Conservation (phyloP, 2,113 vertebrate genomes). For the Otus sunia region DNA sequence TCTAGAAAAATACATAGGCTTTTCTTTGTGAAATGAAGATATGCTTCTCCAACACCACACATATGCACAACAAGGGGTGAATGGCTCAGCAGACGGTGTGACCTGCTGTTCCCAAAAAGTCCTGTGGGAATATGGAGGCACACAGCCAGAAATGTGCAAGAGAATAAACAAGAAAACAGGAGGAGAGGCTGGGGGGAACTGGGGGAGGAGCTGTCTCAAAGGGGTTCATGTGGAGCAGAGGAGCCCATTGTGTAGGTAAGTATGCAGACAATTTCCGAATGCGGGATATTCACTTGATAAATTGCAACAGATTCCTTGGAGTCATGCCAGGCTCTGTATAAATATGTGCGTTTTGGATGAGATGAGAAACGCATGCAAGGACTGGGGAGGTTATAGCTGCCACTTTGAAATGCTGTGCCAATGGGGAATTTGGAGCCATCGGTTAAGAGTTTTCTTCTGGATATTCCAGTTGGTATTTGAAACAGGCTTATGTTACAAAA, state of each 20-base stretch:
- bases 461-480: background rate
- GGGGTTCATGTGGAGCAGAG: background rate
- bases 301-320: background rate
- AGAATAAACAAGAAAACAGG: background rate
- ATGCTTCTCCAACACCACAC: background rate
- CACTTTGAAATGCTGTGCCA: fast-evolving
- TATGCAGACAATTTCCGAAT: background rate
- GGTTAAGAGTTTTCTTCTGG: background rate
- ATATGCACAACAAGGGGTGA: background rate
- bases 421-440: background rate
- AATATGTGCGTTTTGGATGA: fast-evolving
- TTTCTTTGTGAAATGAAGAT: background rate
- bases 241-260: background rate
- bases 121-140: background rate
- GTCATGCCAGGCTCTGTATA: background rate
- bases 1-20: background rate
- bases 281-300: background rate
- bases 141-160: background rate
- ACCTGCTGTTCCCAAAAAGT: background rate
- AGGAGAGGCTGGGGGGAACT: background rate
- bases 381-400: background rate
- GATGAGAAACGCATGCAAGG: fast-evolving
- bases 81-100: background rate
- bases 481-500: background rate
- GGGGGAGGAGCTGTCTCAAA: background rate